A percentile compares a stretch with the other conserved stretches of the same genome.
phyloP scores from a whole-genome alignment of 2,797 vertebrate species.

The Simalia tracyae region DNA sequence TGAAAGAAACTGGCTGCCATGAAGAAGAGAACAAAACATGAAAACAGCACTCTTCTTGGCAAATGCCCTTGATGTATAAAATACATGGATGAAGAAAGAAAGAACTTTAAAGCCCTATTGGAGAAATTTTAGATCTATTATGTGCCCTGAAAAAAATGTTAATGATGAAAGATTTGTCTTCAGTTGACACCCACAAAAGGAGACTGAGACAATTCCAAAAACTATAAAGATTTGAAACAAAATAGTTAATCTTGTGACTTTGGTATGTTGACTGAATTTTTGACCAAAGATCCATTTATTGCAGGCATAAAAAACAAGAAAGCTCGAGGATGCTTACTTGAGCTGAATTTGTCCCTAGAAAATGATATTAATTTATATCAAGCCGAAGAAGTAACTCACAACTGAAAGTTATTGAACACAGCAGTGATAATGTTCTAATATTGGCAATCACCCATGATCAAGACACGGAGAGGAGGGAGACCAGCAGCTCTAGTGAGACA shows the following conservation, averaged over 20 bases:
- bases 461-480: neutral
- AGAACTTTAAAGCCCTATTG: neutral
- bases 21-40: neutral
- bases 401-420: neutral
- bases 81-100: neutral
- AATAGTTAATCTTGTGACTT: neutral
- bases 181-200: neutral
- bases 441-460: neutral
- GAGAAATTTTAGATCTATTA: neutral
- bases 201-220: neutral
- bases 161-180: neutral
- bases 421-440: neutral
- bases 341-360: neutral
- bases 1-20: neutral
- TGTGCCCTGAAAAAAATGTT: neutral
- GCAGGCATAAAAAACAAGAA: neutral
- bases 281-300: neutral
- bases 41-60: neutral
- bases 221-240: neutral
- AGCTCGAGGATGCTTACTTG: neutral
- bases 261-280: neutral
- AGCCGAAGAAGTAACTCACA: neutral
- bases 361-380: neutral
- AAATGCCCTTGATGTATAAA: neutral
- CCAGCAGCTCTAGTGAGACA: neutral